Evolutionary conservation across 2,113 vertebrate species (phyloP), one percentile per base, ranked within the genome.

Genomic region (Pungitius pungitius): DNA sequence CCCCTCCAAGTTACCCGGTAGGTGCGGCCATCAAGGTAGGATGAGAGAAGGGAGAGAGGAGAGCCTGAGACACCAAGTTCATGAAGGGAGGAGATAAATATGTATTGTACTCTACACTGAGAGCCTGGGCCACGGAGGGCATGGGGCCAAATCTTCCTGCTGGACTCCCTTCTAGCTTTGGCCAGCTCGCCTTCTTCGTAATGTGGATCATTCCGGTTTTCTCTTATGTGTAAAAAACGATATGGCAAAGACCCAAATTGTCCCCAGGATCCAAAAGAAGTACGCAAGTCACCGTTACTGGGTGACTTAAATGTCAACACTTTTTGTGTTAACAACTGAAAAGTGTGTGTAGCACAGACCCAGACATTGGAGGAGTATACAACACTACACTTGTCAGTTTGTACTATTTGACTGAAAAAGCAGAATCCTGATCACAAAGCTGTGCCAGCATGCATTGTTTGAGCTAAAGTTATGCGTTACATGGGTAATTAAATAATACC

Each of bases 231-330:
- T 71, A 51, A 77, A 61, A 37, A 7, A 35, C 7, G 67, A 17
- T 17, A 51, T 56, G 64, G 37, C 63, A 82, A 63, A 61, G 57
- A 52, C 37, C 42, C 47, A 47, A 47, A 55, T 6, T 54, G 18
- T 43, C 14, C n/a, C 27, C 60, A 47, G 27, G 17, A 4, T 20
- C 8, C 20, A 57, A n/a, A 54, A 15, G 15, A 37, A 54, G 17
- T 54, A 47, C 22, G 22, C 49, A 54, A 54, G 26, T 27, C 52
- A 27, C 13, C 14, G 2, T 55, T 55, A 26, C 52, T 1, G 14
- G 54, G 6, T 30, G 26, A 55, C 54, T 17, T 55, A 6, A 27
- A 30, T 15, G 26, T 55, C 52, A 15, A 55, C 27, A 55, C 54
- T 17, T 30, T 30, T 27, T 17, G 52, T n/a, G 26, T 12, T 54